A percentile compares a stretch with the other conserved stretches of the same genome.
Evolutionary conservation across 1,140 invertebrate genomes (phyloP).

Genomic region (Aphaenogaster ashmeadi): DNA sequence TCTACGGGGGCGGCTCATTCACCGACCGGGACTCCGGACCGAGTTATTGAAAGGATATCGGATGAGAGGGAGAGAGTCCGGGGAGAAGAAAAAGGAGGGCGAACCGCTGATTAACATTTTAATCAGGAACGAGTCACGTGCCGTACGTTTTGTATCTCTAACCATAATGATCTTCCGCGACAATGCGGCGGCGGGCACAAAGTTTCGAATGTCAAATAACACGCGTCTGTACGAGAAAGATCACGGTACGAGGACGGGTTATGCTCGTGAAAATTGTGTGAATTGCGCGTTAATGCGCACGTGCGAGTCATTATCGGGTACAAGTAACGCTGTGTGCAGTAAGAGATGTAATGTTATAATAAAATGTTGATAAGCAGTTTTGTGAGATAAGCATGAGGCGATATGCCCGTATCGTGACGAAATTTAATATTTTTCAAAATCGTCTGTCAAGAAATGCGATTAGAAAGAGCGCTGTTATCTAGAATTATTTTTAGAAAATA

Average conservation of each 20-base stretch:
- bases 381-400: neutral
- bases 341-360: neutral
- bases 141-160: conserved; percentile 69
- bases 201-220: conserved; percentile 68
- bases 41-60: conserved; percentile 86
- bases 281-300: neutral
- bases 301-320: neutral
- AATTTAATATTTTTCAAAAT: conserved; percentile 18
- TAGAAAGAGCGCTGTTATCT: neutral
- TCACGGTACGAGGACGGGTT: neutral
- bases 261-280: neutral
- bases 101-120: conserved; percentile 85
- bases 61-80: conserved; percentile 66
- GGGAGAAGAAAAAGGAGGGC: conserved; percentile 49
- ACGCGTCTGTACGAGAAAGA: neutral
- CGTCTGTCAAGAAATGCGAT: neutral
- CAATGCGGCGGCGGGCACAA: conserved; percentile 46
- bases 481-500: neutral
- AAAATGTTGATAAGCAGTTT: conserved; percentile 11
- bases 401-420: neutral
- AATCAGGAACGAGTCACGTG: conserved; percentile 85
- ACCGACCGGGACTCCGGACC: conserved; percentile 79
- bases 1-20: conserved; percentile 79
- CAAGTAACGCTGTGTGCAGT: neutral
- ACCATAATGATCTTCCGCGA: conserved; percentile 75